These are phyloP conservation scores for Willowsia nigromaculata DNA, from an alignment of 2,888 invertebrate species.

Conservation along the genomic window DNA sequence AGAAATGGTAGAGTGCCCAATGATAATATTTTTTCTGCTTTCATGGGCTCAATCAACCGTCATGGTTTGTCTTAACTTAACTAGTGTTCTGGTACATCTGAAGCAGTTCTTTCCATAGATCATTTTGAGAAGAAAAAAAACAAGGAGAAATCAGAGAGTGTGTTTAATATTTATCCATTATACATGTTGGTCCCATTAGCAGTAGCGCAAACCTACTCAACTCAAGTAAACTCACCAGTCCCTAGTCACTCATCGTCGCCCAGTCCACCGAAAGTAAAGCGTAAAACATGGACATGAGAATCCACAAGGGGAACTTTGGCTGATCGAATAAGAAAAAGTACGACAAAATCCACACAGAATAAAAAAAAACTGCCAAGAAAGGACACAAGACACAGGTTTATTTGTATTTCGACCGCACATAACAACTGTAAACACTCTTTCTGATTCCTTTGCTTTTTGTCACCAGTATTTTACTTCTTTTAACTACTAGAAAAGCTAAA, in stretches of 20 bases:
- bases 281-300: background rate
- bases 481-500: background rate
- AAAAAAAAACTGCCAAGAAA: background rate
- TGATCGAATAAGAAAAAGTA: background rate
- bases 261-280: background rate
- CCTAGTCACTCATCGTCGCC: too few relatives aligned
- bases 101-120: background rate
- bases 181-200: background rate
- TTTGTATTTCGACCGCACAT: background rate
- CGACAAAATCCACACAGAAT: background rate
- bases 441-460: background rate
- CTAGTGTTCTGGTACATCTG: background rate
- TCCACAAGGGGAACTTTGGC: background rate
- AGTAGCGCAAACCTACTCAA: background rate
- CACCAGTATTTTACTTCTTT: background rate
- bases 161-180: conserved; percentile 18
- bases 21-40: background rate
- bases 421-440: background rate
- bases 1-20: background rate
- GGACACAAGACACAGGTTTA: background rate
- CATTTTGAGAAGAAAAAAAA: background rate
- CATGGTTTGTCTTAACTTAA: background rate
- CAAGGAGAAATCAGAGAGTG: background rate
- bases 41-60: background rate
- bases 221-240: background rate